Evolutionary conservation across 2,797 vertebrate genomes (phyloP), one percentile per base, ranked within the genome.

Genomic region (Amazonetta brasiliensis): DNA sequence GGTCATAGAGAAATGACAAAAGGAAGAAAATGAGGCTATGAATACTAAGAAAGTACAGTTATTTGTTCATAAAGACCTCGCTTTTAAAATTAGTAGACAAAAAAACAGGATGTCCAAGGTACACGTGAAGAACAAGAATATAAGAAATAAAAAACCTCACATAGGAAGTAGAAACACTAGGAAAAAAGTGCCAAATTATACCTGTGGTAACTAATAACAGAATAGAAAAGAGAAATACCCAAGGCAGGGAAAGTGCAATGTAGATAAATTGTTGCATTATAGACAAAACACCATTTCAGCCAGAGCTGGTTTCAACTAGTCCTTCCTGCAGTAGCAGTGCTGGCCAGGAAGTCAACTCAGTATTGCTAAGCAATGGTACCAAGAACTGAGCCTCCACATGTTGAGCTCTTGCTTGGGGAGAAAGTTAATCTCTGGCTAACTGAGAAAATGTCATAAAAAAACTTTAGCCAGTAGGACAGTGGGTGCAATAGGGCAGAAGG

Each of bases 291-390:
- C 2, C 13, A 33, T 33, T 54, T 84, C 64, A 80, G 5, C 12
- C 18, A 31, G 44, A 83, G 30, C 30, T 87, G 31, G 7, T 55
- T 21, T 46, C 44, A 71, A 28, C 41, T 55, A 78, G 16, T 30
- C 69, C 22, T 67, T 87, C 26, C 43, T 76, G 17, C 26, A 75
- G 16, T 28, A 71, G 35, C 6, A 12, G 28, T 60, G 23, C 56
- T 56, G 63, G 20, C 30, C 2, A 0, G 26, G 44, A 77, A 76
- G 52, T 60, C 69, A 41, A 37, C 48, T 58, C 56, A 56, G 20
- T 59, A 56, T 44, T 0, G 0, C 23, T 41, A 23, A 85, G 50
- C 41, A 74, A 11, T 54, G 54, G 16, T 31, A 54, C 2, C 3
- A 72, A 83, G 76, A 80, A 23, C 11, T 2, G 0, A 86, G 11